Conservation (phyloP, 2,113 vertebrate genomes). For the Brienomyrus brachyistius region DNA sequence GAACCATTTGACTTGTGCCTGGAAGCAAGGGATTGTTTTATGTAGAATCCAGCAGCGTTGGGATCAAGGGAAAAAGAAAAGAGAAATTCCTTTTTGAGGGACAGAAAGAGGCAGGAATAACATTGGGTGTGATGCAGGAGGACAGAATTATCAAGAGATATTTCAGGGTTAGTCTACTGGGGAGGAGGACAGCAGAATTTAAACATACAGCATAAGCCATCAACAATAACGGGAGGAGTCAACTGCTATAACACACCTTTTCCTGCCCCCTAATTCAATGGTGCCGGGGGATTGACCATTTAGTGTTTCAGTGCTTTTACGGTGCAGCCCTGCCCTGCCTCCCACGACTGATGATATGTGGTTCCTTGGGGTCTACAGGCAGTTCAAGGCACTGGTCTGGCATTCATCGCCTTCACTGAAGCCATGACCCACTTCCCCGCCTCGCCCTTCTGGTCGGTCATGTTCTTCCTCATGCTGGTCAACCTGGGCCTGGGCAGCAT, state of each 20-base stretch:
- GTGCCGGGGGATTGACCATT: not conserved
- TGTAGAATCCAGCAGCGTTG: not conserved
- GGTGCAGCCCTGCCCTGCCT: not conserved
- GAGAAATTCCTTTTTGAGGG: not conserved
- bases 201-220: not conserved
- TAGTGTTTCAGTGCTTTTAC: not conserved
- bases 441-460: slow-evolving; percentile 96
- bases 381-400: slow-evolving; percentile 90
- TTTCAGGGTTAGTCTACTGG: not conserved
- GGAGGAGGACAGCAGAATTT: not conserved
- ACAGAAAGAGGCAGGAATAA: not conserved
- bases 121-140: not conserved
- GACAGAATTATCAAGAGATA: not conserved
- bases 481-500: slow-evolving; percentile 95
- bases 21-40: not conserved
- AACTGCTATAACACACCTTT: not conserved
- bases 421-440: slow-evolving; percentile 97
- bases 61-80: not conserved
- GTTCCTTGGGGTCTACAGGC: slow-evolving; percentile 56
- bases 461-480: slow-evolving; percentile 97
- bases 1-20: not conserved
- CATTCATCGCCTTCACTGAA: slow-evolving; percentile 97
- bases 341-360: not conserved
- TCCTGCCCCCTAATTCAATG: not conserved
- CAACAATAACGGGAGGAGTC: not conserved